Evolutionary conservation across 2,888 invertebrate species (phyloP).

Genomic region (Disparrhopalites patrizii): DNA sequence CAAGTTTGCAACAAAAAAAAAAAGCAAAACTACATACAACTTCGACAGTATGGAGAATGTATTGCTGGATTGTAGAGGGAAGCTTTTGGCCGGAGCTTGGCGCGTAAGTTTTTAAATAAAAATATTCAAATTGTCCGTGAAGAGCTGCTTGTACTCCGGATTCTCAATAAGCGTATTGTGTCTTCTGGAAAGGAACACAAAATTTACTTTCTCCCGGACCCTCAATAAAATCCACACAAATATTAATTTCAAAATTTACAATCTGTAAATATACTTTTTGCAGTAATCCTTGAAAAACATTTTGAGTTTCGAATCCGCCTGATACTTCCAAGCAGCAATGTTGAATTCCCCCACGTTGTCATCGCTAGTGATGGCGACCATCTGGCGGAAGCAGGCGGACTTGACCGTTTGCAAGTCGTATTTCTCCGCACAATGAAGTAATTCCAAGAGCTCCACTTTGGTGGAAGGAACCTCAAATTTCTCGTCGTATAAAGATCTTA

Average conservation of each 20-base stretch:
- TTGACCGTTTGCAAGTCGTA: conserved; percentile 8
- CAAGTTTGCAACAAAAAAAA: too few relatives aligned
- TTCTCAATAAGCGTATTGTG: background rate
- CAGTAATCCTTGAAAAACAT: background rate
- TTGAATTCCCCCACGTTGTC: conserved; percentile 2
- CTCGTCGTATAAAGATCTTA: background rate
- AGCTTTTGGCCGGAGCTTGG: too few relatives aligned
- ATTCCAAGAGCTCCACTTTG: background rate
- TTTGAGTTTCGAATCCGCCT: background rate
- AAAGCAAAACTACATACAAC: too few relatives aligned
- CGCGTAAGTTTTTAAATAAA: too few relatives aligned
- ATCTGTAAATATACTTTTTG: too few relatives aligned
- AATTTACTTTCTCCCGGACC: background rate
- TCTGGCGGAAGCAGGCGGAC: background rate
- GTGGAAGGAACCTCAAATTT: background rate
- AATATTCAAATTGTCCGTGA: background rate
- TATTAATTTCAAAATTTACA: background rate
- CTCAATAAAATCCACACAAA: background rate
- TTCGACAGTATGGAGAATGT: too few relatives aligned
- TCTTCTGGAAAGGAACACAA: background rate
- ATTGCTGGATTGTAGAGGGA: too few relatives aligned
- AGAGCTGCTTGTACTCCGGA: conserved; percentile 3
- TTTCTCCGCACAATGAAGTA: conserved; percentile 8
- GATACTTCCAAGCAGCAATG: background rate
- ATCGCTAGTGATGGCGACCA: background rate